Evolutionary conservation across 2,888 invertebrate genomes (phyloP), one percentile per base, ranked within the genome.

Genomic region (Tineola bisselliella): DNA sequence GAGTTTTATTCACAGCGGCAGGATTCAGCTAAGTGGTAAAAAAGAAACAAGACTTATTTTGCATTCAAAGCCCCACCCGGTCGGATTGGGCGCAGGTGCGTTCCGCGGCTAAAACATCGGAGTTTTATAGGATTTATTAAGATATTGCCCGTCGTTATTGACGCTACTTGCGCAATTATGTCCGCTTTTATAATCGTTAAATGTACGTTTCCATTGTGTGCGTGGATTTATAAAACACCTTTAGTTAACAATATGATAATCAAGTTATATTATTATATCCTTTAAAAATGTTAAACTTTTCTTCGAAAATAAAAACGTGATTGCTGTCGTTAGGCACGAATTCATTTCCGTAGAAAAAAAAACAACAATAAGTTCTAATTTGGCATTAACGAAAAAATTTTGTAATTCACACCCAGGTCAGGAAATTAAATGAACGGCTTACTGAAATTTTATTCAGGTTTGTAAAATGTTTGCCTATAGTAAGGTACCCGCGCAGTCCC

Each of bases 111-210:
- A 81, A 83, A 84, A 84, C 82, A 84, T 82, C 84, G 77, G 75
- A 81, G 75, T 83, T 84, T 84, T 84, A 83, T 84, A 69, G 77
- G 83, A 84, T 84, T 86, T 87, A 84, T 82, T 82, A 84, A 83
- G 82, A 82, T 83, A 84, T 81, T 73, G 71, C 74, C 66, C 66
- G 71, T 70, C 76, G 76, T 76, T 83, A 84, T 84, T 78, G 83
- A 38, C 38, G 52, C 19, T 19, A 18, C 17, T 52, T 17, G 52
- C 8, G 52, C 8, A 38, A 38, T 38, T 38, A 38, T 38, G n/a
- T 38, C 10, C 38, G 38, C 38, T 38, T 38, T 38, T 38, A 38
- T 10, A 38, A 38, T 38, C 38, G 38, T 38, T 38, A 38, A 38
- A 10, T 25, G 25, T n/a, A 38, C 10, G 3, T 38, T 38, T 38